These are phyloP conservation scores for Andrena flavipes DNA, from an alignment of 2,888 invertebrate genomes.

Conservation along the genomic window DNA sequence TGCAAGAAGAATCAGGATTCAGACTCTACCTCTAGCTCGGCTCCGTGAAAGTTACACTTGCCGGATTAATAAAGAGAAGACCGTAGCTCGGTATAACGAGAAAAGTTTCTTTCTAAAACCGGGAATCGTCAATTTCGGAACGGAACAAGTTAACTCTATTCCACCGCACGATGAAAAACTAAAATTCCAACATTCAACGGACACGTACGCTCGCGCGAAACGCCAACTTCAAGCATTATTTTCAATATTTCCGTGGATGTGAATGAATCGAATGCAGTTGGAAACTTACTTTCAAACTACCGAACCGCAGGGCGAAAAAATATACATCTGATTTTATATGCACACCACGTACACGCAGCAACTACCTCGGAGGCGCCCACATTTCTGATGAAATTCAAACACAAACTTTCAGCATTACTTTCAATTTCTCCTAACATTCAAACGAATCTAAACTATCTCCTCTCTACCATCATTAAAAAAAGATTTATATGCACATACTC, in stretches of 20 bases:
- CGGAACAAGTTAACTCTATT: conserved; percentile 19
- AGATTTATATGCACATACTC: neutral
- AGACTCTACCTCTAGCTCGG: conserved; percentile 9
- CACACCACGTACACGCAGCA: neutral
- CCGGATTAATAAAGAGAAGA: conserved; percentile 46
- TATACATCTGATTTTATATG: neutral
- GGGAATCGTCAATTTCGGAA: conserved; percentile 46
- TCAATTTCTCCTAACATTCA: neutral
- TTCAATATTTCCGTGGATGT: neutral
- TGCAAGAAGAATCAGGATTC: conserved; percentile 41
- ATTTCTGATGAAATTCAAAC: neutral
- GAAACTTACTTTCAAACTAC: neutral
- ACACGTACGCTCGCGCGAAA: neutral
- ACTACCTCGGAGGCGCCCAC: neutral
- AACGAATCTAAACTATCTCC: neutral
- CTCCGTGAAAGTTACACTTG: conserved; percentile 30
- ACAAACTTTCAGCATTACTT: neutral
- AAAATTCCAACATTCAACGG: conserved; percentile 2
- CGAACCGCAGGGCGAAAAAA: neutral
- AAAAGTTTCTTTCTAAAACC: conserved; percentile 44
- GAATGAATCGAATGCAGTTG: neutral
- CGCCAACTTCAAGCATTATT: neutral
- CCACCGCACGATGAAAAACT: neutral
- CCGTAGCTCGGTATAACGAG: conserved; percentile 39
- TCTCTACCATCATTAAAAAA: neutral